Evolutionary conservation across 2,797 vertebrate species (phyloP), one percentile per base, ranked within the genome.

Genomic region (Halcyon leucocephala): DNA sequence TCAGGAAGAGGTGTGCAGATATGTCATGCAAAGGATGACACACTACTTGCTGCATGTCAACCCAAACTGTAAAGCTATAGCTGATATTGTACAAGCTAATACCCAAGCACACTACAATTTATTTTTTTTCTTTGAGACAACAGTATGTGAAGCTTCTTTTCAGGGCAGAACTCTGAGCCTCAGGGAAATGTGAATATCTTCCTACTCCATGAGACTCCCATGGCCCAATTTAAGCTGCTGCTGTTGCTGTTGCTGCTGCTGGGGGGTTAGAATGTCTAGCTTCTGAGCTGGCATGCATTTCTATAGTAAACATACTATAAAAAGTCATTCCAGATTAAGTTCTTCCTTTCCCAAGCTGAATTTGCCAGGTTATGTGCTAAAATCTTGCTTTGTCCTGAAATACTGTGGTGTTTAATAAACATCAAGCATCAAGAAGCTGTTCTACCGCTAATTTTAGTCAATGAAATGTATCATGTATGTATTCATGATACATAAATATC

Each of bases 141-240:
- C 58, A 91, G 57, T 74, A 76, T 46, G 44, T 52, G 74, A 96
- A 54, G 77, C 44, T 77, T 95, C 70, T 80, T 89, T 90, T 78
- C 80, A 71, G 58, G 73, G 67, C 41, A 96, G 90, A 94, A 90
- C 37, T 89, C 60, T 74, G 48, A 90, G 78, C 90, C 90, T 82
- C 81, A 85, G 88, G 81, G 90, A 94, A 92, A 89, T 67, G 58
- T 86, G 86, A 87, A 54, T 57, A 96, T 67, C 70, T 74, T 89
- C 64, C 60, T 71, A 44, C 54, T 82, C 81, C 20, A 15, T 76
- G 80, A 90, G 64, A 58, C 57, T 93, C 70, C 64, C 86, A 76
- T 84, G 65, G 80, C 86, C 83, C 93, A 93, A 49, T 95, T 97
- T 95, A 86, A 96, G 73, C 93, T 90, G 85, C 83, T 92, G 85